Percentiles rank a stretch among this genome's conserved stretches.
Evolutionary conservation across 2,888 invertebrate genomes (phyloP).

Genomic region (Ceratothoa steindachneri): DNA sequence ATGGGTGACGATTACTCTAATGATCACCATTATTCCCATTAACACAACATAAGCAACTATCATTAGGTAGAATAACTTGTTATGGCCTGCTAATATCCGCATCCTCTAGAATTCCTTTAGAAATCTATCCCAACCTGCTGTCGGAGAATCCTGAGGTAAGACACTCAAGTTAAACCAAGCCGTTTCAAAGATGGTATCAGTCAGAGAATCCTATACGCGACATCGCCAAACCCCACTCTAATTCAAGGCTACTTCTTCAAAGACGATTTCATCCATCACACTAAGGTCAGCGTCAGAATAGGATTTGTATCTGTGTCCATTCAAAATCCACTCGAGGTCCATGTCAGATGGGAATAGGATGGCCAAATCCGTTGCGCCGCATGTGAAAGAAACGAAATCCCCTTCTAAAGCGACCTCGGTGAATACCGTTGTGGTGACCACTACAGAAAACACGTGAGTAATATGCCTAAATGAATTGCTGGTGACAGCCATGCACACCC

Average conservation of each 20-base stretch:
- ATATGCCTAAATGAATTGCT: not conserved
- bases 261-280: not conserved
- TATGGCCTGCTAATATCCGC: not conserved
- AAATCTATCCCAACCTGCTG: not conserved
- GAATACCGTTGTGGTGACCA: not conserved
- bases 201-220: not conserved
- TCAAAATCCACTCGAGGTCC: not conserved
- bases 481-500: not conserved
- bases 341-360: not conserved
- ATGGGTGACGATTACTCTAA: not conserved
- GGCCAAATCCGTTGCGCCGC: not conserved
- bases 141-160: not conserved
- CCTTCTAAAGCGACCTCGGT: not conserved
- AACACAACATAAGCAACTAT: not conserved
- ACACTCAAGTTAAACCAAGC: not conserved
- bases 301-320: not conserved
- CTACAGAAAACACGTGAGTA: not conserved
- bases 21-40: not conserved
- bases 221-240: not conserved
- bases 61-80: not conserved
- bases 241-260: not conserved
- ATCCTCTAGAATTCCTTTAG: not conserved
- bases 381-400: not conserved
- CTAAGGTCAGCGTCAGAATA: not conserved
- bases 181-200: not conserved